phyloP scores from a whole-genome alignment of 2,113 vertebrate genomes.

The Zapornia atra region DNA sequence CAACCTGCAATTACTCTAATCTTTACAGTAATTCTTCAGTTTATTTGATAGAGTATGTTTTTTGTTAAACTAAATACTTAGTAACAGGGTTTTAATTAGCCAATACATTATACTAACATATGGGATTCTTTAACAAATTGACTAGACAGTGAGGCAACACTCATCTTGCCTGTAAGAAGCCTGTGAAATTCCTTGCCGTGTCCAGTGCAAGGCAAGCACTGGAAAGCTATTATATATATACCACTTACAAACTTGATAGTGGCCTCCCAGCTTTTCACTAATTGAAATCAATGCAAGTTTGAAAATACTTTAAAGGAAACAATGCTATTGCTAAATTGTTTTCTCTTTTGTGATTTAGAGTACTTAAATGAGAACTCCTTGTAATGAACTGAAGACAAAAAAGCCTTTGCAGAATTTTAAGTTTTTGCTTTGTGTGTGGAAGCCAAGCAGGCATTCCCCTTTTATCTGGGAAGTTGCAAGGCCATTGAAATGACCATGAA shows the following conservation, averaged over 20 bases:
- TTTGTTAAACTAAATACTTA: not conserved
- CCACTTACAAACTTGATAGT: not conserved
- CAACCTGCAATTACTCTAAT: not conserved
- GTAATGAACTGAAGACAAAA: not conserved
- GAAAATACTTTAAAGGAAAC: too few relatives aligned
- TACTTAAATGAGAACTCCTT: not conserved
- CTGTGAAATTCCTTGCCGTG: not conserved
- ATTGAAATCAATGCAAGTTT: too few relatives aligned
- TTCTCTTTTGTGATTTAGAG: not conserved
- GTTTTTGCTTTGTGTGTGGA: not conserved
- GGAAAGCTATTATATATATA: not conserved
- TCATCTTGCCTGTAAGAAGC: not conserved
- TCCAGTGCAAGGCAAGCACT: not conserved
- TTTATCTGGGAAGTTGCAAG: not conserved
- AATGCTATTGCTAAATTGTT: not conserved
- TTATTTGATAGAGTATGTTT: conserved; percentile 18
- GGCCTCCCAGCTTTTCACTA: not conserved
- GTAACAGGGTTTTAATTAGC: conserved; percentile 20
- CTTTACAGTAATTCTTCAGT: not conserved
- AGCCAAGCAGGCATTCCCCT: not conserved
- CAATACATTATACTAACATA: not conserved
- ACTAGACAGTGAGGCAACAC: not conserved
- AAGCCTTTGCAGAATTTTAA: not conserved
- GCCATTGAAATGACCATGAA: not conserved
- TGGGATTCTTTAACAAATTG: not conserved